Base-by-base conservation (phyloP, 1,140 invertebrate species). In the Melipona quadrifasciata region DNA sequence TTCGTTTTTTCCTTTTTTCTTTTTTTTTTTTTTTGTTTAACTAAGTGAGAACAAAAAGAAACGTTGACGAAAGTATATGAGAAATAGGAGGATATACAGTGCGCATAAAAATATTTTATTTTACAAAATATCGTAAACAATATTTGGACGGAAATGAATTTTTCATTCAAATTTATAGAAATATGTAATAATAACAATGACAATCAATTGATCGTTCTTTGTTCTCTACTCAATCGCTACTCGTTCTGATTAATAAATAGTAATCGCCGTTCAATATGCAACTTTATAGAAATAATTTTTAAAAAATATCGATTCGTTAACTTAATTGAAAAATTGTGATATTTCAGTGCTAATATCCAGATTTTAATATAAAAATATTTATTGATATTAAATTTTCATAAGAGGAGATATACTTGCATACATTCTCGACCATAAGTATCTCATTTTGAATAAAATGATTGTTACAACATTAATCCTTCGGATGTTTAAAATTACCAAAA, bases 31-130 rank as follows among this genome's bases (percentile, higher is more conserved):
- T 73, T 21, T 12, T 53, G 31, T 27, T n/a, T 55, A 73, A 73
- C 10, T 53, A 71, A 73, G 3, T 19, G 55, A 31, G 14, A 24
- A 24, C 8, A n/a, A 17, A n/a, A 58, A 75, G 14, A n/a, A 39
- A n/a, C 55, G 14, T n/a, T 12, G 8, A 47, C 47, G 19, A 76
- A 47, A 47, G 47, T 12, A 21, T 61, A 47, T n/a, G 16, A 64
- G 4, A 27, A 61, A 47, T 24, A 64, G 21, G 19, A 75, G 73
- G 39, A 27, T 64, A 16, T 76, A 64, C 17, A 58, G 57, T 75
- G 55, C 55, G 55, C 73, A 39, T 34, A 57, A 75, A 61, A 75
- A 75, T 75, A 75, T 75, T 75, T 76, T 47, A 76, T 76, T 27
- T 64, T 47, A 34, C 39, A 76, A 76, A 34, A 39, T 19, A 55